Base-by-base conservation (phyloP, 2,113 vertebrate genomes). In the pig (Sus scrofa) region DNA sequence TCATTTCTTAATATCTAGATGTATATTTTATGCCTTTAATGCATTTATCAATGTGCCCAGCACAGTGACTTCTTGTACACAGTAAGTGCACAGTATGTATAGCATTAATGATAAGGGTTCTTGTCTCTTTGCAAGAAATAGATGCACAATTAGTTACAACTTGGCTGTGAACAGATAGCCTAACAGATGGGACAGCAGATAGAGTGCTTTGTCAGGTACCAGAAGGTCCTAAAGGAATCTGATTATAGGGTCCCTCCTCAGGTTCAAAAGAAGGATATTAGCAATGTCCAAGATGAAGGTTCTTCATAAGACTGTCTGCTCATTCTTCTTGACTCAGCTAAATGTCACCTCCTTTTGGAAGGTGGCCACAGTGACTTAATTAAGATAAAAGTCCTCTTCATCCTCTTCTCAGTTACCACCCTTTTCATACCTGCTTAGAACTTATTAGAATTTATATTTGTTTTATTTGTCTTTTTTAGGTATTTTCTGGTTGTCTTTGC, bases 111-210 rank as follows among this genome's bases (percentile, higher is more conserved):
- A 58, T 32, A 63, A 82, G 22, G 54, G 63, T n/a, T 68, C 22
- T 77, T 54, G 2, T 86, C 39, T 92, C 60, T 87, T 71, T 73
- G 86, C 27, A 67, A 81, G 97, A 97, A 93, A 34, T 2, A 50
- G 52, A 91, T 87, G 19, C 20, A 89, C 3, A 62, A 32, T 70
- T 87, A 65, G 19, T 62, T 71, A 87, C 79, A 79, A 18, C 12
- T 56, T 91, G 73, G 7, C 56, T 82, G 10, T 52, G 50, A 93
- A 34, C 32, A 88, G 67, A 54, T 94, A 30, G 85, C 34, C 50
- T 58, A 79, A 2, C 63, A 50, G 62, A 75, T 95, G 52, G 54
- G 13, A 2, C 44, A 68, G 73, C 82, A 86, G 16, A n/a, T 8
- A 16, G 16, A 95, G 39, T 5, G 0, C 56, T 79, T 22, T 19